Evolutionary conservation across 2,113 vertebrate species (phyloP), one percentile per base, ranked within the genome.

Genomic region (Python bivittatus): DNA sequence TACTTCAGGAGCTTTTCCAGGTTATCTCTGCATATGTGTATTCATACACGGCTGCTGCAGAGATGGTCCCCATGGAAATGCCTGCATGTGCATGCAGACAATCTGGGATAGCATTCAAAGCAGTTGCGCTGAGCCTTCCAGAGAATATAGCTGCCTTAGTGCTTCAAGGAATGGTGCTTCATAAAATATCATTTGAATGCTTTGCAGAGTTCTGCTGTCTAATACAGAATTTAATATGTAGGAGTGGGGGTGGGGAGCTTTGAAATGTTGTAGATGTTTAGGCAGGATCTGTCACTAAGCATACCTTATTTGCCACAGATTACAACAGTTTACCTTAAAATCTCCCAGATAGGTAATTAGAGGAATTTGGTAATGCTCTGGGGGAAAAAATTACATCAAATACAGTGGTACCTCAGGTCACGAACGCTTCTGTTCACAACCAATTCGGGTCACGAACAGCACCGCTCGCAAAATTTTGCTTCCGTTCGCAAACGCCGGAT

Each of bases 361-460:
- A 56, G 33, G 83, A n/a, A 68, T 92, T 91, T 92, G 91, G 88
- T 91, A 58, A 48, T 17, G 52, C n/a, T n/a, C n/a, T n/a, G n/a
- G n/a, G n/a, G n/a, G n/a, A n/a, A n/a, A n/a, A n/a, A n/a, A n/a
- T n/a, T n/a, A n/a, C n/a, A n/a, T n/a, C n/a, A n/a, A n/a, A n/a
- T n/a, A n/a, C n/a, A n/a, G n/a, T n/a, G n/a, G n/a, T n/a, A n/a
- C n/a, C n/a, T n/a, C n/a, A n/a, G n/a, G n/a, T n/a, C n/a, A n/a
- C n/a, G n/a, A n/a, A n/a, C n/a, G n/a, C n/a, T n/a, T n/a, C n/a
- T n/a, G n/a, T n/a, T n/a, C n/a, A n/a, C n/a, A n/a, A n/a, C n/a
- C n/a, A n/a, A n/a, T n/a, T n/a, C n/a, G n/a, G n/a, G n/a, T n/a
- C n/a, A n/a, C n/a, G n/a, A n/a, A n/a, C n/a, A n/a, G n/a, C n/a